Conservation (phyloP, 2,888 invertebrate species). For the Eristalis intricaria region DNA sequence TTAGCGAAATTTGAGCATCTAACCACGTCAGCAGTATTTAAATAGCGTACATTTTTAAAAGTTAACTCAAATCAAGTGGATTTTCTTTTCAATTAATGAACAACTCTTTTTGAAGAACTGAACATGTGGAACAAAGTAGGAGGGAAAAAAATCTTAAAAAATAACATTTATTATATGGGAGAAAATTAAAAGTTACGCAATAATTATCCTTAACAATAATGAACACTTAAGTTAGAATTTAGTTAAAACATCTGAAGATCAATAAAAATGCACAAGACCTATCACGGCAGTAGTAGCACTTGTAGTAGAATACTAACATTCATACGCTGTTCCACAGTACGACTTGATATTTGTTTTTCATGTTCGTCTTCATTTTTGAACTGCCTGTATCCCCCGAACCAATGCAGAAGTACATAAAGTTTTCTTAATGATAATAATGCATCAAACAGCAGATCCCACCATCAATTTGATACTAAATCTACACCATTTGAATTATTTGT, state of each 20-base stretch:
- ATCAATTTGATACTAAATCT: constrained; percentile 66
- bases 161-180: not conserved
- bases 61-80: not conserved
- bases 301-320: constrained; percentile 43
- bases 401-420: constrained; percentile 11
- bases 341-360: not conserved
- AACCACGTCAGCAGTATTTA: too few species aligned
- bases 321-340: not conserved
- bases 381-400: not conserved
- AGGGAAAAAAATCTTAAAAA: not conserved
- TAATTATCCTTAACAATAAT: not conserved
- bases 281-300: constrained; percentile 63
- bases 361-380: not conserved
- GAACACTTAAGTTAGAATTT: not conserved
- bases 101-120: not conserved
- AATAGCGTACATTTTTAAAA: not conserved
- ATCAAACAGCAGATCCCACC: constrained; percentile 16
- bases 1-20: too few species aligned
- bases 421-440: not conserved
- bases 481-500: constrained; percentile 53
- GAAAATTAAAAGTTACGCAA: not conserved
- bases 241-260: not conserved
- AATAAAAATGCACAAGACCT: constrained; percentile 55
- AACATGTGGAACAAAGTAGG: not conserved
- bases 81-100: not conserved